Evolutionary conservation across 2,888 invertebrate genomes (phyloP), one percentile per base, ranked within the genome.

Genomic region (Notodonta ziczac): DNA sequence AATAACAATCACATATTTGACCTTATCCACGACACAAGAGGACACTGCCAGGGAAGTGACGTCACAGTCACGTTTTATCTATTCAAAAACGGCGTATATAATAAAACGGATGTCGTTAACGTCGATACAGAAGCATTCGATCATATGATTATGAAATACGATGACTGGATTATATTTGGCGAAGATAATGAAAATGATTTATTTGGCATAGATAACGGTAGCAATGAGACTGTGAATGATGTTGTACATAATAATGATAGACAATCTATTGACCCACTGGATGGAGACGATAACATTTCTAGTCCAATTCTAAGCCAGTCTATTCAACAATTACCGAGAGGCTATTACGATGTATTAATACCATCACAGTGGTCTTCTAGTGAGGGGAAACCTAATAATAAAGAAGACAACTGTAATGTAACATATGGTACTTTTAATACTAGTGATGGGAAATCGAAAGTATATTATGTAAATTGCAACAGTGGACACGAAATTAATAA

Each of bases 31-130:
- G 60, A 73, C 39, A 58, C 75, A 0, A 65, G 61, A 32, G 13
- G 48, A 2, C 0, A 24, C 0, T 69, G 72, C 42, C 61, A 51
- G n/a, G 73, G 73, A 7, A 53, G 61, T 0, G 72, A 74, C 9
- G 52, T 61, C 24, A 52, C 12, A n/a, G 72, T 74, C 32, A 72
- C 61, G 0, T 74, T 74, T 51, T 73, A 69, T 13, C 55, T 62
- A 7, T 60, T 59, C 40, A 0, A 55, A 0, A 60, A 67, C 4
- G 40, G 59, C 5, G 57, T 42, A 14, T 69, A 67, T 32, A n/a
- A 56, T 3, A 62, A 67, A n/a, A 55, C 74, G 1, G 73, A 63
- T 0, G 56, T 61, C 0, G 12, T 56, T 10, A 9, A 57, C 0
- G 16, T 74, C 0, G 9, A 73, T 8, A 72, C 62, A 5, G 16